phyloP scores from a whole-genome alignment of 2,113 vertebrate genomes.

The Pterocles burchelli region DNA sequence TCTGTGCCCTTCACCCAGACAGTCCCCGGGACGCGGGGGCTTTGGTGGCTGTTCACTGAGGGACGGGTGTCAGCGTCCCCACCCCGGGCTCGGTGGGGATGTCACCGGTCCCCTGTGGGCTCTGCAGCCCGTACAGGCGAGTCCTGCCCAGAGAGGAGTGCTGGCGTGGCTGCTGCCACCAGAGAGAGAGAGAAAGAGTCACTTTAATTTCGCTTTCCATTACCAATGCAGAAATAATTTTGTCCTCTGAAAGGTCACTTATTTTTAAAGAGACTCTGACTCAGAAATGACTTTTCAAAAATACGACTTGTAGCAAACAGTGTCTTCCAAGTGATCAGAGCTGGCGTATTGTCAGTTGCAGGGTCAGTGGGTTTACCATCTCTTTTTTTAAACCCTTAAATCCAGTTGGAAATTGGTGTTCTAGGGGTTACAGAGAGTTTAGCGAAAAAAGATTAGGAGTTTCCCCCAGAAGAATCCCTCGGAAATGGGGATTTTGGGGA shows the following conservation, averaged over 20 bases:
- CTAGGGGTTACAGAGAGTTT: background rate
- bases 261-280: conserved; percentile 4
- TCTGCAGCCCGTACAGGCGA: accelerated
- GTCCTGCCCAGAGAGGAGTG: background rate
- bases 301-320: background rate
- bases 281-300: conserved; percentile 19
- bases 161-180: background rate
- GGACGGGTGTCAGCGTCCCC: background rate
- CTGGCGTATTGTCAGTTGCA: background rate
- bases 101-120: background rate
- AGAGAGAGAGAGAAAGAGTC: background rate
- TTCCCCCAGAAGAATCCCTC: too few relatives aligned
- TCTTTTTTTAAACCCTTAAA: background rate
- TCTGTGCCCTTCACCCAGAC: background rate
- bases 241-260: background rate
- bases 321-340: background rate
- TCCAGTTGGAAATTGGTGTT: background rate
- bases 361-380: background rate
- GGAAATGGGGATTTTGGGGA: accelerated
- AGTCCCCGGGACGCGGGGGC: accelerated
- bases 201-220: conserved; percentile 17
- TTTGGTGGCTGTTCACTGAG: background rate
- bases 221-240: background rate
- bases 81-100: accelerated
- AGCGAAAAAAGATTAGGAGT: background rate